Conservation (phyloP, 2,888 invertebrate genomes). For the Andrena bicolor region DNA sequence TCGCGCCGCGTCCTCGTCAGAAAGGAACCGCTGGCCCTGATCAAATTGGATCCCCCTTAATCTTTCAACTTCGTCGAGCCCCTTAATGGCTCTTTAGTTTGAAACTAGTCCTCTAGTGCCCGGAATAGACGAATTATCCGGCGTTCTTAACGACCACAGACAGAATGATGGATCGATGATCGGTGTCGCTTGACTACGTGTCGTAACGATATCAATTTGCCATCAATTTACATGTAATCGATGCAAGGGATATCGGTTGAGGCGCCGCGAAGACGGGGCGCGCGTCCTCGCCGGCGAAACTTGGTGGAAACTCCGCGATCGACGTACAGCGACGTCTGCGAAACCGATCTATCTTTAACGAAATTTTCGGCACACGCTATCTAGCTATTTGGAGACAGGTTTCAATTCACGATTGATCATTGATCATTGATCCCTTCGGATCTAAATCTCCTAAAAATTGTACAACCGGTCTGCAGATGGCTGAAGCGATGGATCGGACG, state of each 20-base stretch:
- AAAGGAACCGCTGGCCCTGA: conserved; percentile 1
- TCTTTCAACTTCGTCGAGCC: conserved; percentile 38
- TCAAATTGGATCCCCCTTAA: conserved; percentile 28
- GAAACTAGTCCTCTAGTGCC: conserved; percentile 25
- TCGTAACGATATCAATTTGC: conserved; percentile 63
- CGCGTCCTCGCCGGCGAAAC: conserved; percentile 12
- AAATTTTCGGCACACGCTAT: neutral
- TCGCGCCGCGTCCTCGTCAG: neutral
- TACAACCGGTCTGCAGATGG: neutral
- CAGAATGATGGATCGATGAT: conserved; percentile 63
- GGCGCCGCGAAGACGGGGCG: conserved; percentile 27
- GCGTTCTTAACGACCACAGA: conserved; percentile 43
- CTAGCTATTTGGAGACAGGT: neutral
- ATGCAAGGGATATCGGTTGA: conserved; percentile 33
- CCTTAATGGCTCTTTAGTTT: conserved; percentile 30
- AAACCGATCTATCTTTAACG: neutral
- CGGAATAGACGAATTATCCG: conserved; percentile 44
- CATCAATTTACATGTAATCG: conserved; percentile 64
- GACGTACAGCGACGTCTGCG: neutral
- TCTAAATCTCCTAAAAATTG: neutral
- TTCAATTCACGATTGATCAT: neutral
- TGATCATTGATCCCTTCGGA: neutral
- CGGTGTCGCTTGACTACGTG: conserved; percentile 47
- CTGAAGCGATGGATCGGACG: neutral
- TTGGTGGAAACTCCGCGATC: neutral